Base-by-base conservation (phyloP, 2,113 vertebrate genomes). In the Rhabdornis inornatus region DNA sequence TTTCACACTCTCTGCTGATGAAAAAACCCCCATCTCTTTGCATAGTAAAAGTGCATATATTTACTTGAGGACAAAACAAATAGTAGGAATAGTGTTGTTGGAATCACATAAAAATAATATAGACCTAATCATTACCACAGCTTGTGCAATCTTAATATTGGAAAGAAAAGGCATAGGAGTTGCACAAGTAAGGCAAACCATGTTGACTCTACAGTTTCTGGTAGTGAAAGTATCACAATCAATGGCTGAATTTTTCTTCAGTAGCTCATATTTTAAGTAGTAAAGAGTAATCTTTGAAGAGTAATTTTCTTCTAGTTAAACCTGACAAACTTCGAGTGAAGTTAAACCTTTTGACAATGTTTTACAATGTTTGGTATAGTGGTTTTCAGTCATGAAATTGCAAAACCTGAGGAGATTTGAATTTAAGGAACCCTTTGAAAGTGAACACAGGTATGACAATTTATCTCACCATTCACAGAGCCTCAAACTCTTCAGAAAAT, bases 1-100 rank as follows among this genome's bases (percentile, higher is more conserved):
- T 87, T 78, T 28, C 14, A 10, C 1, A 13, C 14, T 90, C 33
- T 59, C 15, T 59, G 56, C 10, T 78, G 42, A 70, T 37, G 21
- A 86, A 87, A 93, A 27, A 10, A 0, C 0, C 0, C 1, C 20
- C 12, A 60, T 37, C 28, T 82, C 15, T 87, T 63, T 78, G 16
- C 33, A 56, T 4, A 55, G 50, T 10, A 52, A 13, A 84, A 89
- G 13, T 31, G 22, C 22, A 37, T 37, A 20, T 63, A 50, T 90
- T 69, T 83, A 44, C 74, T 30, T 42, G n/a, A 8, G 52, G 19
- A 81, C 39, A 83, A 90, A 91, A 37, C 61, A 83, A 90, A 85
- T 13, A 63, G 13, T 6, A 13, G 22, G 22, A 74, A 75, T 9
- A 44, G 31, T 14, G 15, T 37, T 65, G 27, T 57, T 65, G 22